Base-by-base conservation (phyloP, 2,797 vertebrate species). In the Babyrousa celebensis region DNA sequence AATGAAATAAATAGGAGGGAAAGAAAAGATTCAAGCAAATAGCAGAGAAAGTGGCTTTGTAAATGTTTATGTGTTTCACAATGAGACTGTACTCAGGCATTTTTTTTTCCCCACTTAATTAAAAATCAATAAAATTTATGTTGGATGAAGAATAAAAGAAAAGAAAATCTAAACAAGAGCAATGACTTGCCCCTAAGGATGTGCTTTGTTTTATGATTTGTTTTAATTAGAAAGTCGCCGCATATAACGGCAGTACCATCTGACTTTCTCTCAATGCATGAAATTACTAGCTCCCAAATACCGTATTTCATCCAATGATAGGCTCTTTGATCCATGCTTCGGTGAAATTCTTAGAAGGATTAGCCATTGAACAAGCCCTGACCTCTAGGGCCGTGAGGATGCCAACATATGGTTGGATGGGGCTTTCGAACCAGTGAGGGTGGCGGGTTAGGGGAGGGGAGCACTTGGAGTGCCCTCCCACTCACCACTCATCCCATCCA, bases 101-200 rank as follows among this genome's bases (percentile, higher is more conserved):
- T 78, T 89, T 89, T 89, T 27, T 6, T 7, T 70, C 92, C 75
- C 74, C 78, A 27, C 43, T 83, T 96, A 83, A 93, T 86, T 91
- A 94, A 96, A 97, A 94, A 82, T 74, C 58, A 79, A 62, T n/a
- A 89, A 78, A 89, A 48, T 32, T 58, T 91, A 78, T 15, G n/a
- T 32, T 77, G 54, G 58, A 65, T 74, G 74, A 89, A 72, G 85
- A 94, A 60, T 36, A 94, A 67, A 82, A 87, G 29, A 91, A 60
- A 85, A 91, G 16, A 87, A 92, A 93, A 68, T 71, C 25, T 78
- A 93, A 94, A 62, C 23, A 72, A 92, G 43, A 97, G 25, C 43
- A 78, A n/a, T 74, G 52, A 5, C 43, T 74, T 83, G 68, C 43
- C 74, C 60, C 58, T 86, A 54, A 93, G 68, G 65, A 88, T 77